phyloP scores from a whole-genome alignment of 2,113 vertebrate genomes.

The Pteruthius melanotis region DNA sequence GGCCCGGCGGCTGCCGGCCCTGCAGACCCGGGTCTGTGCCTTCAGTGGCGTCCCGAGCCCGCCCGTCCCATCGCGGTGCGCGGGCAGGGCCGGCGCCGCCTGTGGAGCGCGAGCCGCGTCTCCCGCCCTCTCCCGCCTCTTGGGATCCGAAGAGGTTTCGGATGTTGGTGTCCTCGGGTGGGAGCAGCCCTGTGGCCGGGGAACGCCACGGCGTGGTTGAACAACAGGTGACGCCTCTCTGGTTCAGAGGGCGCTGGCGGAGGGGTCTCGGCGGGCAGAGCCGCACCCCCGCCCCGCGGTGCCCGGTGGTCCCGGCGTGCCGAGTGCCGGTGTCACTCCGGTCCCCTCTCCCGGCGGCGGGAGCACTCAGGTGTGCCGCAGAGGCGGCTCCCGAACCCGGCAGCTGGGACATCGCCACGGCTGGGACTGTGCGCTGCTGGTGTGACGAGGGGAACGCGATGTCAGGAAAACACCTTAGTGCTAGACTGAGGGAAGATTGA shows the following conservation, averaged over 20 bases:
- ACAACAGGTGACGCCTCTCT: neutral
- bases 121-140: neutral
- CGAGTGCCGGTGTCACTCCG: accelerated
- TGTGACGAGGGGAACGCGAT: accelerated
- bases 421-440: accelerated
- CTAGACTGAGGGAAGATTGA: neutral
- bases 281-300: neutral
- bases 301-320: neutral
- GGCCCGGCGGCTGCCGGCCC: neutral
- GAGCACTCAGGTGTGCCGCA: accelerated
- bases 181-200: accelerated
- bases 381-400: accelerated
- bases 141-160: accelerated
- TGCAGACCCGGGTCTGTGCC: neutral
- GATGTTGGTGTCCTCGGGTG: accelerated
- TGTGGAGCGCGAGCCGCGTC: neutral
- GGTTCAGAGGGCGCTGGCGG: accelerated
- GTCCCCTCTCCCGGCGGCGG: accelerated
- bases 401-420: accelerated
- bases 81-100: neutral
- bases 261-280: neutral
- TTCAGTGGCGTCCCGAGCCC: neutral
- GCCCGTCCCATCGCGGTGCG: neutral
- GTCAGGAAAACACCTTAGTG: accelerated
- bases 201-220: accelerated